phyloP scores from a whole-genome alignment of 2,797 vertebrate genomes.

The Acanthis flammea region DNA sequence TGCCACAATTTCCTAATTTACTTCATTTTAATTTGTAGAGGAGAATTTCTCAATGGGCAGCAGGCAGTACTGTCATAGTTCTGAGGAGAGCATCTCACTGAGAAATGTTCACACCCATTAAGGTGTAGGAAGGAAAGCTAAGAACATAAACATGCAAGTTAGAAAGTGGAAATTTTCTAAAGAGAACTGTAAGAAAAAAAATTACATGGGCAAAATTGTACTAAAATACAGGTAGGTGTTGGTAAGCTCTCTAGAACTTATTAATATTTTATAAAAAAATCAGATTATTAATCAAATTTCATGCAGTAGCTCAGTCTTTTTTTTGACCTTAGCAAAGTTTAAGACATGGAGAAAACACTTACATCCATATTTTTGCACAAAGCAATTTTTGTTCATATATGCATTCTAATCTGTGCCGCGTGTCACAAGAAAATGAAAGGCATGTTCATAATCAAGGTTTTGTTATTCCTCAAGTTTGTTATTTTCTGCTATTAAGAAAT shows the following conservation, averaged over 20 bases:
- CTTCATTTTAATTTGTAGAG: neutral
- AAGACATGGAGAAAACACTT: neutral
- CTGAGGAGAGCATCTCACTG: neutral
- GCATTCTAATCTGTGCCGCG: neutral
- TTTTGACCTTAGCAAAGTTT: neutral
- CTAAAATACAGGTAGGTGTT: neutral
- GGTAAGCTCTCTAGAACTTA: neutral
- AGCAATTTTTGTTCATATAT: neutral
- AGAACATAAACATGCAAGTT: neutral
- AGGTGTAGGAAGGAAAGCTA: neutral
- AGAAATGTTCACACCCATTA: neutral
- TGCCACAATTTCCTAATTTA: neutral
- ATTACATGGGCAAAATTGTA: neutral
- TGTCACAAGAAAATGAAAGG: neutral
- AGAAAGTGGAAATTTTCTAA: neutral
- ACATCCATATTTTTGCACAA: neutral
- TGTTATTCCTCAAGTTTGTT: rapidly evolving
- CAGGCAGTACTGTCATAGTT: neutral
- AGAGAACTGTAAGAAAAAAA: neutral
- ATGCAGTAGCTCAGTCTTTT: neutral
- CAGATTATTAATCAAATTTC: neutral
- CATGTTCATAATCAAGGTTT: neutral
- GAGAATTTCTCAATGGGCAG: neutral
- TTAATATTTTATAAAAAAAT: neutral
- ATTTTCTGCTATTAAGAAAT: neutral